Conservation (phyloP, 2,113 vertebrate genomes). For the Pomatostomus ruficeps region DNA sequence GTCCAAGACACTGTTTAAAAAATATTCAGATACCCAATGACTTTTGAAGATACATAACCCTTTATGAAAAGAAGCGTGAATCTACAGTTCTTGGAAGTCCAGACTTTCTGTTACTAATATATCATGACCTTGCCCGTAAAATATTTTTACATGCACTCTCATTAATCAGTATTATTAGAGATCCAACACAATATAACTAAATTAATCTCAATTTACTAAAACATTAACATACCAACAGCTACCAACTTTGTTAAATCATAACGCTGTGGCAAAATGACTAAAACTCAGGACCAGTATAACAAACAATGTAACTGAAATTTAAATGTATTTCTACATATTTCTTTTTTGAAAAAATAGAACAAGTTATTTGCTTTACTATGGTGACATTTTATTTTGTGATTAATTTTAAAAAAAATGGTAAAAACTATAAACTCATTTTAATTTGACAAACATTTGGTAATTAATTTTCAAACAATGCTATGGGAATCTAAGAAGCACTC, state of each 20-base stretch:
- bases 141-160: conserved; percentile 9
- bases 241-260: conserved; percentile 53
- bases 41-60: neutral
- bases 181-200: conserved; percentile 59
- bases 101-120: neutral
- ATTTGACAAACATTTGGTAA: conserved; percentile 82
- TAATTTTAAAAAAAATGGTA: conserved; percentile 78
- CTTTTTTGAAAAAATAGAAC: conserved; percentile 26
- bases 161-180: conserved; percentile 65
- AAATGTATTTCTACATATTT: conserved; percentile 46
- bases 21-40: neutral
- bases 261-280: conserved; percentile 27
- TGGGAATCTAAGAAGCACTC: conserved; percentile 75
- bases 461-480: conserved; percentile 81
- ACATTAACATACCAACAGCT: conserved; percentile 57
- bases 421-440: conserved; percentile 79
- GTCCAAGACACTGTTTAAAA: neutral
- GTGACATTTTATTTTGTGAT: conserved; percentile 79
- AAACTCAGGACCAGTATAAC: conserved; percentile 15
- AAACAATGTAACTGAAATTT: conserved; percentile 51
- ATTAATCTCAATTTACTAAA: conserved; percentile 73
- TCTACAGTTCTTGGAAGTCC: neutral
- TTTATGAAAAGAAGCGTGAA: neutral
- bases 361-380: conserved; percentile 63
- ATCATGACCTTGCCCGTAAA: conserved; percentile 38